Conservation (phyloP, 2,888 invertebrate genomes). For the Acanthosepion pharaonis region DNA sequence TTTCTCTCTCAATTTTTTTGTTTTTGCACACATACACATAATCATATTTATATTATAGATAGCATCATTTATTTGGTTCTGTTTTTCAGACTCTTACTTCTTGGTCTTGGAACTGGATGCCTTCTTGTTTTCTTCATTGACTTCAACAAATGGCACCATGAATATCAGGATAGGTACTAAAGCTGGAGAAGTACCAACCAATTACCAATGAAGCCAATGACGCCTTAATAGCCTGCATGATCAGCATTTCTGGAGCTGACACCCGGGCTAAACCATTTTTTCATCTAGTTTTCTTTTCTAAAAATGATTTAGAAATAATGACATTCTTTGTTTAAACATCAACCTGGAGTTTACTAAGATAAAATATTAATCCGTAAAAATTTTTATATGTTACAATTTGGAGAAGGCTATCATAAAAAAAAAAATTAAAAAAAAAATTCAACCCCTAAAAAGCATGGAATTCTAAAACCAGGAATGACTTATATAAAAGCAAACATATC, state of each 20-base stretch:
- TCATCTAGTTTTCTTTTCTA: neutral
- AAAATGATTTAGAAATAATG: neutral
- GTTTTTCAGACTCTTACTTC: slow-evolving; percentile 85
- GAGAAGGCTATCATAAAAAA: neutral
- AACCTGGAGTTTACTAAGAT: neutral
- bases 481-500: neutral
- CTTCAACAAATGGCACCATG: slow-evolving; percentile 84
- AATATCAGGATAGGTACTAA: slow-evolving; percentile 73
- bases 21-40: too few species aligned
- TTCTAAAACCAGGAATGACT: neutral
- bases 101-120: slow-evolving; percentile 96
- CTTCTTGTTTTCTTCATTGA: slow-evolving; percentile 99
- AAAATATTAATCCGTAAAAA: neutral
- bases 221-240: neutral
- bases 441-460: neutral
- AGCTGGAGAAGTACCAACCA: neutral
- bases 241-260: neutral
- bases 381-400: neutral
- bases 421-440: neutral
- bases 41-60: too few species aligned
- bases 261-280: neutral
- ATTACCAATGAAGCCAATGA: neutral
- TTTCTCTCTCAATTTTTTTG: too few species aligned
- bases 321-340: neutral
- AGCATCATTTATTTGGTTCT: too few species aligned